Evolutionary conservation across 1,140 invertebrate genomes (phyloP).

Genomic region (Lamellibrachia luymesi): DNA sequence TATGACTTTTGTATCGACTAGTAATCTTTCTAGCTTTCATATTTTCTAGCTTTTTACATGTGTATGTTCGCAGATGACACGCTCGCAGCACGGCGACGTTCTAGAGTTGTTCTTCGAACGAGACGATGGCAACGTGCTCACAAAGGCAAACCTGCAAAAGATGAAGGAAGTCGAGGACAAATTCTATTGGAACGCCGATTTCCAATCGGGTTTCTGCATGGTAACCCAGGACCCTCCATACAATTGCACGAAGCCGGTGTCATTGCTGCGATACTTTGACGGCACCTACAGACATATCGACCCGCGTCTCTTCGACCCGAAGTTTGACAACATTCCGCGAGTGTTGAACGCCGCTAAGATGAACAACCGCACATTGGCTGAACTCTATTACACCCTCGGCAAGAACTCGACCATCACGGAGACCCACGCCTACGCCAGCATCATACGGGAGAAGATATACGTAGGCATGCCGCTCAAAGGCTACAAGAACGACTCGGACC

Average conservation of each 20-base stretch:
- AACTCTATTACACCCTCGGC: slow-evolving; percentile 19
- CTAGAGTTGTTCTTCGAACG: slow-evolving; percentile 19
- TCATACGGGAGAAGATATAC: slow-evolving; percentile 21
- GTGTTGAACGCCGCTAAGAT: slow-evolving; percentile 22
- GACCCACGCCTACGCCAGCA: slow-evolving; percentile 10
- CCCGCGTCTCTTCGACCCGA: slow-evolving; percentile 25
- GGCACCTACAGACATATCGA: slow-evolving; percentile 21
- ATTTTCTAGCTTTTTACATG: neutral
- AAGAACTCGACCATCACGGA: slow-evolving; percentile 19
- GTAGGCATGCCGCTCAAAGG: slow-evolving; percentile 22
- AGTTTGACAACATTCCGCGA: slow-evolving; percentile 23
- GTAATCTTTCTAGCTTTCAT: neutral
- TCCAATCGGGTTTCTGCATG: slow-evolving; percentile 16
- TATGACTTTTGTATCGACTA: neutral
- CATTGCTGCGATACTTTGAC: slow-evolving; percentile 29
- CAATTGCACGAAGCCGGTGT: slow-evolving; percentile 22
- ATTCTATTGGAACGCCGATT: slow-evolving; percentile 15
- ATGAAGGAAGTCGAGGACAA: slow-evolving; percentile 25
- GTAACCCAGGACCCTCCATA: neutral
- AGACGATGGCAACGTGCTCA: slow-evolving; percentile 25
- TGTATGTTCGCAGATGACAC: neutral
- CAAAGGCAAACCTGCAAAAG: slow-evolving; percentile 20
- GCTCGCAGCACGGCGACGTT: neutral
- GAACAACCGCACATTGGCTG: slow-evolving; percentile 11
- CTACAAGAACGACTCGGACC: slow-evolving; percentile 20